Conservation (phyloP, 2,888 invertebrate species). For the Ellobium chinense region DNA sequence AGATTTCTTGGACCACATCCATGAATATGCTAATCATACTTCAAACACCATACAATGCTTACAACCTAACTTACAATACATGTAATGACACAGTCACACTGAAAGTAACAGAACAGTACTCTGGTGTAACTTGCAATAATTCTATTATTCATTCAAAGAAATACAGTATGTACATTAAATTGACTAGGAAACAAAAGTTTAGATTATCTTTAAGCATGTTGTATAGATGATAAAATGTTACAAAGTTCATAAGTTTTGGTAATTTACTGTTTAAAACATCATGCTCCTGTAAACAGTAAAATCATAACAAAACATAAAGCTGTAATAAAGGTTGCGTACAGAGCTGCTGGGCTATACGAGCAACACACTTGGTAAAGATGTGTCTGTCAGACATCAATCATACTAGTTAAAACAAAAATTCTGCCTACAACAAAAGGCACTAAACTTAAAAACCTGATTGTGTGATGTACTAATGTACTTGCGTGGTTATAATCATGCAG, state of each 20-base stretch:
- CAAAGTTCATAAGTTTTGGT: background rate
- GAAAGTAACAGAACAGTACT: too few species aligned
- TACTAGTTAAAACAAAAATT: background rate
- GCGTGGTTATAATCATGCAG: background rate
- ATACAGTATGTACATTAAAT: background rate
- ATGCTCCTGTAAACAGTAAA: background rate
- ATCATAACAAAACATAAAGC: background rate
- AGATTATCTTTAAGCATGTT: background rate
- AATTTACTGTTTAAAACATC: background rate
- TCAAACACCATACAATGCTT: too few species aligned
- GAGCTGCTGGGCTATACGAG: background rate
- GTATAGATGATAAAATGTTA: background rate
- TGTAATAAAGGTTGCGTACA: background rate
- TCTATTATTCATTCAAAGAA: background rate
- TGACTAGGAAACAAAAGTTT: background rate
- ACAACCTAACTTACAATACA: too few species aligned
- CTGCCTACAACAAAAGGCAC: background rate
- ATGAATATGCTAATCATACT: too few species aligned
- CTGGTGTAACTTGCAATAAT: too few species aligned
- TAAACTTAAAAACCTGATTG: background rate
- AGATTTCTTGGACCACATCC: too few species aligned
- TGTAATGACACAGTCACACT: too few species aligned
- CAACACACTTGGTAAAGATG: too few species aligned
- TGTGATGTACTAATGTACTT: background rate
- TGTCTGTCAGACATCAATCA: too few species aligned